phyloP scores from a whole-genome alignment of 2,888 invertebrate species.

The Amorpha juglandis region DNA sequence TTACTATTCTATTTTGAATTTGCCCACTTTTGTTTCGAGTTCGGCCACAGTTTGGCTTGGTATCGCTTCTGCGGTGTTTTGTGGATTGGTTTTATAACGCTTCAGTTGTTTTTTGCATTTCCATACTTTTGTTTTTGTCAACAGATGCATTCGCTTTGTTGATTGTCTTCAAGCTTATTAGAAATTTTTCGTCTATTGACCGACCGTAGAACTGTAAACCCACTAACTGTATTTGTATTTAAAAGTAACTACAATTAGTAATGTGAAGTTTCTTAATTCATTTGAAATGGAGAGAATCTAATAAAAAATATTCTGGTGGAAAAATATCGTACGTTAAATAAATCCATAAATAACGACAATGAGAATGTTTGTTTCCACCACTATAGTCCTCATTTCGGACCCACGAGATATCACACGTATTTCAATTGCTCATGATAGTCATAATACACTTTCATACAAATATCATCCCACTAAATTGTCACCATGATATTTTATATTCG shows the following conservation, averaged over 20 bases:
- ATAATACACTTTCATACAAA: not conserved
- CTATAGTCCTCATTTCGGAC: too few species aligned
- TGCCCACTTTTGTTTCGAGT: slow-evolving; percentile 36
- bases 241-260: too few species aligned
- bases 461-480: not conserved
- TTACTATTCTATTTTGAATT: slow-evolving; percentile 50
- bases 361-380: too few species aligned
- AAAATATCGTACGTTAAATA: too few species aligned
- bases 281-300: too few species aligned
- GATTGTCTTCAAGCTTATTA: slow-evolving; percentile 17
- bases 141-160: not conserved
- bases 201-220: not conserved
- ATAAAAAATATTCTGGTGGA: too few species aligned
- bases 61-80: slow-evolving; percentile 22
- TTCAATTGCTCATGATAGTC: not conserved
- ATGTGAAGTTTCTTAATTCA: too few species aligned
- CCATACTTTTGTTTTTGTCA: slow-evolving; percentile 11
- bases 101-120: slow-evolving; percentile 18
- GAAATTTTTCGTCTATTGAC: not conserved
- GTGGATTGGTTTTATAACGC: slow-evolving; percentile 18
- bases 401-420: too few species aligned
- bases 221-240: too few species aligned
- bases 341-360: too few species aligned
- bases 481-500: slow-evolving; percentile 6
- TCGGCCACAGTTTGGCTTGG: slow-evolving; percentile 18